Evolutionary conservation across 2,888 invertebrate species (phyloP), one percentile per base, ranked within the genome.

Genomic region (Cetonia aurata): DNA sequence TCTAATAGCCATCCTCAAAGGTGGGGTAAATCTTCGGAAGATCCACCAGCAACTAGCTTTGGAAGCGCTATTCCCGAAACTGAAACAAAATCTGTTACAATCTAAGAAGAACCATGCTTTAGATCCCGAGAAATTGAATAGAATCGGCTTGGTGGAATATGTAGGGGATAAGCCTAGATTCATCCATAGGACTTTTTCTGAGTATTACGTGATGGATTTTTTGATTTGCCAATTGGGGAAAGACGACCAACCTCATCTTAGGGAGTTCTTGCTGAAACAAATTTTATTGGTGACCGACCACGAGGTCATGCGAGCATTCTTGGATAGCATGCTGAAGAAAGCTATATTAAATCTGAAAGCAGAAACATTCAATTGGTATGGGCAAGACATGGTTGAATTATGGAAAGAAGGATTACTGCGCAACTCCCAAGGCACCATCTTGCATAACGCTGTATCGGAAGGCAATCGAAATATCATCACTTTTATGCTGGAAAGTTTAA

Each of bases 11-110:
- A 31, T 55, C 3, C 33, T 55, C 13, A 55, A 33, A 6, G 55
- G 55, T 13, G 55, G 13, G 2, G 33, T 55, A 0, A 55, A 55
- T 55, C 33, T 55, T 3, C 8, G 55, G 33, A 33, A 55, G 13
- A 55, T 55, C n/a, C 55, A 55, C 13, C 55, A 55, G 13, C 55
- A 55, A 13, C n/a, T 55, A 55, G 55, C 55, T 6, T 33, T 55
- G 13, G 31, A 55, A 8, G 3, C 13, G n/a, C 33, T 31, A 6
- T 55, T 55, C 6, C 33, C 55, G 12, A n/a, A 31, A 33, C n/a
- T 33, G 13, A 55, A 33, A 6, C 8, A 55, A 13, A 12, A 55
- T 33, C 33, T 55, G n/a, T 13, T 55, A 12, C 4, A n/a, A 33
- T 13, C 6, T 3, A n/a, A 33, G 13, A 55, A 33, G 33, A 31